Evolutionary conservation across 2,797 vertebrate genomes (phyloP).

Genomic region (Pseudotriccus pelzelni): DNA sequence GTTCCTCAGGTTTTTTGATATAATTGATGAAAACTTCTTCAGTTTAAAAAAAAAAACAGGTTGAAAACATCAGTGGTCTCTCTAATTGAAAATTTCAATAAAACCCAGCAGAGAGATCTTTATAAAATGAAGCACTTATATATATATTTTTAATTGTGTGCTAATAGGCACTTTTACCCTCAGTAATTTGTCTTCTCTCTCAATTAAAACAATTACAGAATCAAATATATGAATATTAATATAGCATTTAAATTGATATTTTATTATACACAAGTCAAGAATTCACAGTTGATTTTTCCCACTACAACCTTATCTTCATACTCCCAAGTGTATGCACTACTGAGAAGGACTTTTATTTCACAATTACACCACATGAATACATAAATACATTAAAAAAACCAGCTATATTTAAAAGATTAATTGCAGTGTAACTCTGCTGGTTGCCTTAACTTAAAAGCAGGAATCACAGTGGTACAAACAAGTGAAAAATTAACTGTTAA

Average conservation of each 20-base stretch:
- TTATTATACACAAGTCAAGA: slow-evolving; percentile 3
- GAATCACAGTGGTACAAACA: neutral
- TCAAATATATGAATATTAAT: slow-evolving; percentile 17
- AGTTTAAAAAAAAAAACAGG: neutral
- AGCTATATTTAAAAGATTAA: neutral
- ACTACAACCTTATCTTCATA: neutral
- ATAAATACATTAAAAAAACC: neutral
- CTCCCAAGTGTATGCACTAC: fast-evolving
- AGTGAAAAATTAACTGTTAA: neutral
- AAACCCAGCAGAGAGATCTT: neutral
- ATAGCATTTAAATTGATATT: neutral
- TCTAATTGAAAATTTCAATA: neutral
- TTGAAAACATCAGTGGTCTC: neutral
- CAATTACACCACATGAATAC: neutral
- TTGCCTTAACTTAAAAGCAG: neutral
- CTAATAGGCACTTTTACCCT: neutral
- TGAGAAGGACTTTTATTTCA: neutral
- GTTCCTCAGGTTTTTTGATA: neutral
- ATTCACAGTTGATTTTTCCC: neutral
- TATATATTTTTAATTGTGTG: neutral
- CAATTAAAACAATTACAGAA: slow-evolving; percentile 19
- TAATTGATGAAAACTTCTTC: neutral
- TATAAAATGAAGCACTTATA: neutral
- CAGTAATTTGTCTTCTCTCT: neutral
- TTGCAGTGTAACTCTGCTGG: neutral